Evolutionary conservation across 2,888 invertebrate species (phyloP).

Genomic region (Tridacna gigas): DNA sequence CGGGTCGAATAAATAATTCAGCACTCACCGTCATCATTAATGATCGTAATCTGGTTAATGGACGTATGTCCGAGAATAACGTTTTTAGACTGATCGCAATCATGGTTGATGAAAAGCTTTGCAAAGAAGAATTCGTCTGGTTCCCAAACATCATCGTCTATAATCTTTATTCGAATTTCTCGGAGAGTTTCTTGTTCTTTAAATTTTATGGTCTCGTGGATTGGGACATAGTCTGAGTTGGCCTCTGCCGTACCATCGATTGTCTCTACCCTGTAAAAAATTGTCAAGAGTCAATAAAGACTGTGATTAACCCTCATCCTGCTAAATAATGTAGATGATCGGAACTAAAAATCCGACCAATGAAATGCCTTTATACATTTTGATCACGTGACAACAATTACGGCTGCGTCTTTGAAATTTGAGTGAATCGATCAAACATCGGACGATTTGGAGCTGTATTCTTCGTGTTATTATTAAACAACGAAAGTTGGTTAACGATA

Average conservation of each 20-base stretch:
- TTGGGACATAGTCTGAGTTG: slow-evolving; percentile 86
- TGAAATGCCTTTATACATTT: no score
- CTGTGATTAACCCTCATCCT: no score
- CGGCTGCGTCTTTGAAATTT: no score
- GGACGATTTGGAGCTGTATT: no score
- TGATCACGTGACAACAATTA: no score
- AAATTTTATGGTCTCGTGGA: slow-evolving; percentile 86
- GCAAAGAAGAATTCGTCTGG: slow-evolving; percentile 88
- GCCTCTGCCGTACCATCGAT: slow-evolving; percentile 88
- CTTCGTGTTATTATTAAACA: no score
- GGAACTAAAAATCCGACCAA: no score
- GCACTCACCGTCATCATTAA: slow-evolving; percentile 87
- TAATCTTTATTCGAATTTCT: slow-evolving; percentile 86
- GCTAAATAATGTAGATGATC: no score
- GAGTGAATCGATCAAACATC: no score
- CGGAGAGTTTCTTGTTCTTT: slow-evolving; percentile 86
- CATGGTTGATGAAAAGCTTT: slow-evolving; percentile 83
- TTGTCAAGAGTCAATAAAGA: no score
- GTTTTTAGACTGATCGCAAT: slow-evolving; percentile 80
- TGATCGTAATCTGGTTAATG: slow-evolving; percentile 87
- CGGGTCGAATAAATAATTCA: neutral
- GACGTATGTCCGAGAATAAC: slow-evolving; percentile 86
- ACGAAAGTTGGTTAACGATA: no score
- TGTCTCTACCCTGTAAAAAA: slow-evolving; percentile 85
- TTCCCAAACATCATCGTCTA: slow-evolving; percentile 88